Percentiles rank a stretch among this genome's conserved stretches.
Evolutionary conservation across 2,797 vertebrate genomes (phyloP).

Genomic region (Acridotheres tristis): DNA sequence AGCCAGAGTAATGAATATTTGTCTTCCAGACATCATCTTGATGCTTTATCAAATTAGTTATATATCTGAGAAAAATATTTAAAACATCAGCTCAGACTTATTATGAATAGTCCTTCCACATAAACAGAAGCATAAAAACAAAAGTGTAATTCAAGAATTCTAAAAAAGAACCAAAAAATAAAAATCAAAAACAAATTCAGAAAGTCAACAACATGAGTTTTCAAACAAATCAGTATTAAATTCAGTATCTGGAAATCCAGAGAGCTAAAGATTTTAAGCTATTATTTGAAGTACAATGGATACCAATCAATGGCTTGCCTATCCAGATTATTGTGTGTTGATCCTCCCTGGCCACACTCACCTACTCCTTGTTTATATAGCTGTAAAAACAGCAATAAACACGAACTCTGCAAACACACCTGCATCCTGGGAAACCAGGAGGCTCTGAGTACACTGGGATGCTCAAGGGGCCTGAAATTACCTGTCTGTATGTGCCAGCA

Average conservation of each 20-base stretch:
- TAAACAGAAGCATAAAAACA: neutral
- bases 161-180: neutral
- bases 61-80: neutral
- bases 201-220: neutral
- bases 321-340: neutral
- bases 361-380: neutral
- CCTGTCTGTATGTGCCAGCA: neutral
- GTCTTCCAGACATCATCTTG: neutral
- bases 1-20: neutral
- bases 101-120: neutral
- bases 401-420: rapidly evolving
- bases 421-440: neutral
- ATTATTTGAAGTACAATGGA: neutral
- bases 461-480: neutral
- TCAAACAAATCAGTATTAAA: neutral
- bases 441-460: neutral
- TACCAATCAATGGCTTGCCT: neutral
- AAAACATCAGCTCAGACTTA: neutral
- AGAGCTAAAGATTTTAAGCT: neutral
- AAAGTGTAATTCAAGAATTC: neutral
- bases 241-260: neutral
- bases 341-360: neutral
- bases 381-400: neutral
- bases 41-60: neutral
- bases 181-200: neutral